These are phyloP conservation scores for Acridotheres tristis DNA, from an alignment of 2,797 vertebrate genomes.

Conservation along the genomic window DNA sequence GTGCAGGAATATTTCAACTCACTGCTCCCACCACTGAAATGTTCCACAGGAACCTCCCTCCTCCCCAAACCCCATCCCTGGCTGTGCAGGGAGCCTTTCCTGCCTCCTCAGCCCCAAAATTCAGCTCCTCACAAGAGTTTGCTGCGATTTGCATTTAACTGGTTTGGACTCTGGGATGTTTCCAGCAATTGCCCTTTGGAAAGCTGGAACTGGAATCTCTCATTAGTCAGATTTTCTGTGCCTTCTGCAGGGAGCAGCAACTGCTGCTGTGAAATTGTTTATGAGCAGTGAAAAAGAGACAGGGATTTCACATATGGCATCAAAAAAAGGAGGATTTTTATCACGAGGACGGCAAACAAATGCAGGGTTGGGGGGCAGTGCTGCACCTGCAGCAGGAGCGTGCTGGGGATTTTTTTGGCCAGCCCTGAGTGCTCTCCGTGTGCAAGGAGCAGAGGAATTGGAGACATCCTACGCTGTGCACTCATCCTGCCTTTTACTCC, in stretches of 20 bases:
- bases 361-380: rapidly evolving
- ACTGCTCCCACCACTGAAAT: not conserved
- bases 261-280: not conserved
- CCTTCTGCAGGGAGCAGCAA: not conserved
- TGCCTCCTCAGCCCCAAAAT: not conserved
- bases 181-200: not conserved
- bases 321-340: not conserved
- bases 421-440: not conserved
- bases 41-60: rapidly evolving
- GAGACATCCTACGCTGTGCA: rapidly evolving
- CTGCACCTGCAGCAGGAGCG: not conserved
- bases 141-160: not conserved
- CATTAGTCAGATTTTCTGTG: not conserved
- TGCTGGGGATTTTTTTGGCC: not conserved
- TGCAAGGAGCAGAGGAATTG: not conserved
- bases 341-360: too few relatives aligned
- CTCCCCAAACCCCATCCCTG: not conserved
- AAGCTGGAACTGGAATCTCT: not conserved
- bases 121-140: not conserved
- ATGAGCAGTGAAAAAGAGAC: rapidly evolving
- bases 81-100: not conserved
- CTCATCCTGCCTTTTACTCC: not conserved
- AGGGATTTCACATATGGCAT: rapidly evolving
- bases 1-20: not conserved
- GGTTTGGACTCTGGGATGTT: not conserved